Conservation (phyloP, 2,797 vertebrate species). For the Buphagus erythrorhynchus region DNA sequence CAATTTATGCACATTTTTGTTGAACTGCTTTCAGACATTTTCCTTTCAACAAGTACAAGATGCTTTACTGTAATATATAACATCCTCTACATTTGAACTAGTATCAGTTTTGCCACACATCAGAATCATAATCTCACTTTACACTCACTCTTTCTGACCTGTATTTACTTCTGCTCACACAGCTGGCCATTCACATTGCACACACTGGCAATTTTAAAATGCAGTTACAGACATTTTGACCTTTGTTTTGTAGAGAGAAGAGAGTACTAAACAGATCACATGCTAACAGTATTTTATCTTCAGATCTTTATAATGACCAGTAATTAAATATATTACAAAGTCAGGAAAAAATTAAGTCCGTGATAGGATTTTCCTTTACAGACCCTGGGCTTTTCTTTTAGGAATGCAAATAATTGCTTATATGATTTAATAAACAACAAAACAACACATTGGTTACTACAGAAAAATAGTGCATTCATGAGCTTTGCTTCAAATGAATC, state of each 20-base stretch:
- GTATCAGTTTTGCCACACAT: neutral
- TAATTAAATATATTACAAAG: neutral
- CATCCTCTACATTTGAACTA: neutral
- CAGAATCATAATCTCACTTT: slow-evolving; percentile 54
- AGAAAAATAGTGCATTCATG: neutral
- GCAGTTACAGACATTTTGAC: slow-evolving; percentile 77
- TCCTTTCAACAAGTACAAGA: neutral
- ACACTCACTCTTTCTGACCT: slow-evolving; percentile 75
- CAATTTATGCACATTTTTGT: neutral
- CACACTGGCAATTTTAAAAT: slow-evolving; percentile 69
- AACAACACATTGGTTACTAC: neutral
- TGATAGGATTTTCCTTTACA: neutral
- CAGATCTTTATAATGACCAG: neutral
- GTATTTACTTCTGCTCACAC: slow-evolving; percentile 76
- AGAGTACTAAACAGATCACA: slow-evolving; percentile 77
- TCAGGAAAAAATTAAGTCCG: neutral
- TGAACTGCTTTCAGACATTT: neutral
- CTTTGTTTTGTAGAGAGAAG: slow-evolving; percentile 69
- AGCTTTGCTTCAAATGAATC: neutral
- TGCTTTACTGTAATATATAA: neutral
- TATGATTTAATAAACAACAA: neutral
- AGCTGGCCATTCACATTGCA: neutral
- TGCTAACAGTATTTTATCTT: slow-evolving; percentile 16
- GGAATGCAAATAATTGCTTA: neutral
- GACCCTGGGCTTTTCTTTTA: neutral